Conservation (phyloP, 2,113 vertebrate genomes). For the Loxodonta africana region DNA sequence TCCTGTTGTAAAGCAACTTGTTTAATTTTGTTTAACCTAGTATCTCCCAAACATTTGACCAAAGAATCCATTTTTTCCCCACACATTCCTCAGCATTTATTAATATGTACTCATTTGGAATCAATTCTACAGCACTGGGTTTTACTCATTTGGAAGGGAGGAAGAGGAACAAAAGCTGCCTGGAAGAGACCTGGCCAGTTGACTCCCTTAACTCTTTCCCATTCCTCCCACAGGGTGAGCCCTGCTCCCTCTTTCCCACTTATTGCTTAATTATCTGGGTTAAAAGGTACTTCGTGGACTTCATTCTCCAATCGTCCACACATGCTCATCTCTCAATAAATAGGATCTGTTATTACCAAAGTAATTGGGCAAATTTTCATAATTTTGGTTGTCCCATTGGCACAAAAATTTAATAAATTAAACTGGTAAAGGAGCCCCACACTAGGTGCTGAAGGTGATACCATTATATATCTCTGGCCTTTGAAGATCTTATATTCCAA, state of each 20-base stretch:
- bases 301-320: background rate
- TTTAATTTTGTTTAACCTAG: conserved; percentile 6
- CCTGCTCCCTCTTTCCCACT: background rate
- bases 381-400: background rate
- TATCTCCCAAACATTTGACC: conserved; percentile 43
- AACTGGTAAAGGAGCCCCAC: background rate
- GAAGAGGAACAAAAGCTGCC: background rate
- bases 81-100: background rate
- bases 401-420: background rate
- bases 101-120: background rate
- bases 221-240: fast-evolving
- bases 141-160: background rate
- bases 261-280: background rate
- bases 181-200: background rate
- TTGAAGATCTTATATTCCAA: conserved; percentile 70
- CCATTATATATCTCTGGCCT: conserved; percentile 43
- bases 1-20: background rate
- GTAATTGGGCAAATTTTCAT: background rate
- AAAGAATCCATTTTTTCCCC: background rate
- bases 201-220: background rate
- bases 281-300: background rate
- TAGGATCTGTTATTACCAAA: background rate
- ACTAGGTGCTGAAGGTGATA: background rate
- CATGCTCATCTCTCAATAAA: background rate
- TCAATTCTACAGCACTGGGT: no score